A percentile compares a stretch with the other conserved stretches of the same genome.
Conservation (phyloP, 2,113 vertebrate species). For the Gavia stellata region DNA sequence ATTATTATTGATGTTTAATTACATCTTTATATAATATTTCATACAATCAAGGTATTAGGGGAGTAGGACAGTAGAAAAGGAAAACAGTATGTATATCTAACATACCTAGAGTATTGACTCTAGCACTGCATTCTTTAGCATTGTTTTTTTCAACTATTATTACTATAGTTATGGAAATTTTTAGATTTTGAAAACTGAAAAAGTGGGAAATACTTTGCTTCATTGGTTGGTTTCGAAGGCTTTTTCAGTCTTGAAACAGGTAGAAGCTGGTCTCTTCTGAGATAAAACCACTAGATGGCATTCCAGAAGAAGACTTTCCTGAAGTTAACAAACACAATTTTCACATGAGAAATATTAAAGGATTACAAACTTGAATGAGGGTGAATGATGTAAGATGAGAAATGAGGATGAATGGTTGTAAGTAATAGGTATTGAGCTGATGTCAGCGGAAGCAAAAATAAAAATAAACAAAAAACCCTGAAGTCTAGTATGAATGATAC, state of each 20-base stretch:
- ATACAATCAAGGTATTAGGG: not conserved
- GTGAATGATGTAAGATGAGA: not conserved
- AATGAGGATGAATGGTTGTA: not conserved
- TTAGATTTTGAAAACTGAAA: not conserved
- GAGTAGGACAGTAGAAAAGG: not conserved
- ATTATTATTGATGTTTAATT: not conserved
- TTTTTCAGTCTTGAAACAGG: not conserved
- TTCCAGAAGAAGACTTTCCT: slow-evolving; percentile 5
- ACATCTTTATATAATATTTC: not conserved
- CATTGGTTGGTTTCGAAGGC: not conserved
- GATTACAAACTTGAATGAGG: not conserved
- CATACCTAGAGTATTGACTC: not conserved
- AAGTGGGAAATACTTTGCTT: not conserved
- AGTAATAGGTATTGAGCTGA: not conserved
- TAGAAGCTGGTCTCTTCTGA: not conserved
- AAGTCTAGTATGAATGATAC: not conserved
- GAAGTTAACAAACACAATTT: not conserved
- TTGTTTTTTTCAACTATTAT: not conserved
- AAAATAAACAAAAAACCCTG: accelerated
- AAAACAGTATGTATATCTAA: not conserved
- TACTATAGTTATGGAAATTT: not conserved
- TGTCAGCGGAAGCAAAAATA: not conserved
- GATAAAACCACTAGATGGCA: slow-evolving; percentile 66
- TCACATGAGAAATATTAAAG: not conserved
- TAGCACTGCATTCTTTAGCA: not conserved